phyloP scores from a whole-genome alignment of 2,797 vertebrate species.

The Chelonia mydas region DNA sequence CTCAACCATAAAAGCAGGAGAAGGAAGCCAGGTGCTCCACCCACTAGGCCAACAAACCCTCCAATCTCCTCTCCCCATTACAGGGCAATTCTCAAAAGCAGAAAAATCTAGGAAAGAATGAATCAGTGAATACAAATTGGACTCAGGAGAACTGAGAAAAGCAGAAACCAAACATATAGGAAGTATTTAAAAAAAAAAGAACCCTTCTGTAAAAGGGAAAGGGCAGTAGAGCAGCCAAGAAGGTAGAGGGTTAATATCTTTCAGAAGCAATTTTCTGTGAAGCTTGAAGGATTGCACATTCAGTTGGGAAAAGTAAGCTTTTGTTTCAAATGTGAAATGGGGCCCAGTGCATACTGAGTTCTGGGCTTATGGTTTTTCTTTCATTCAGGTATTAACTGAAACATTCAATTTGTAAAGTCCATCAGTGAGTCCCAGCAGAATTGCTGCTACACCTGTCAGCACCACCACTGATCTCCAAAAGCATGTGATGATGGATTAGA shows the following conservation, averaged over 20 bases:
- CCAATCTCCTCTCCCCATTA: background rate
- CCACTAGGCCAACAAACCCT: background rate
- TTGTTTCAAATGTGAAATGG: background rate
- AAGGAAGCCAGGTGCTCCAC: background rate
- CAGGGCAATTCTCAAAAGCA: background rate
- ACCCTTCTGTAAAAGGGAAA: background rate
- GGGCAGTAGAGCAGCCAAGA: background rate
- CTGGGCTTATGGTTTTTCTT: background rate
- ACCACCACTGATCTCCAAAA: background rate
- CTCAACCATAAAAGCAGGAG: background rate
- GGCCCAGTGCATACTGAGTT: background rate
- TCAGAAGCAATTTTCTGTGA: background rate
- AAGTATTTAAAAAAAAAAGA: background rate
- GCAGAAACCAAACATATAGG: background rate
- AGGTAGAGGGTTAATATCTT: background rate
- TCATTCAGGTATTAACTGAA: background rate
- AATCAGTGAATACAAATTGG: background rate
- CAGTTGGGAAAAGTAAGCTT: background rate
- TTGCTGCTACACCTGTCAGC: background rate
- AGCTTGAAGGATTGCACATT: background rate
- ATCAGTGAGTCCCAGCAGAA: background rate
- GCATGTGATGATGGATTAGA: background rate
- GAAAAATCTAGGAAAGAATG: fast-evolving
- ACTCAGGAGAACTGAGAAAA: background rate
- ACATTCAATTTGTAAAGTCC: background rate